These are phyloP conservation scores for Montifringilla adamsi DNA, from an alignment of 2,113 vertebrate species.

Conservation along the genomic window DNA sequence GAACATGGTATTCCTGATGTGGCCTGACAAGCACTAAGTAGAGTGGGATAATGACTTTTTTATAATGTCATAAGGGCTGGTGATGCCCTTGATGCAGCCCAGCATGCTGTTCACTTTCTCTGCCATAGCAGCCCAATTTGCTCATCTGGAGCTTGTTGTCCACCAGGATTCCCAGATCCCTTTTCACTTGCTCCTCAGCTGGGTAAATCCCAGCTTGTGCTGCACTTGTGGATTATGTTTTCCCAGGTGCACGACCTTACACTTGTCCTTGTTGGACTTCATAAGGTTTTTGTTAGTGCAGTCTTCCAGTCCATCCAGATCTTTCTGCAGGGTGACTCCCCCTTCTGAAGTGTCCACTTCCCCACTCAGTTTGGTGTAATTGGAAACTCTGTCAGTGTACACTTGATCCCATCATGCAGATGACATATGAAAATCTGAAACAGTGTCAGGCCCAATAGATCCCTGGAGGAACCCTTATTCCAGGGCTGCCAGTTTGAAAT, in stretches of 20 bases:
- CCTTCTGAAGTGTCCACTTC: background rate
- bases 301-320: background rate
- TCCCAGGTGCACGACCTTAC: background rate
- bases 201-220: background rate
- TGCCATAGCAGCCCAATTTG: background rate
- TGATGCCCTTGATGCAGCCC: background rate
- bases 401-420: background rate
- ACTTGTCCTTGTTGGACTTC: background rate
- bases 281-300: background rate
- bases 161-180: background rate
- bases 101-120: background rate
- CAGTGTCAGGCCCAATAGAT: rapidly evolving
- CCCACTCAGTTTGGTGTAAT: background rate
- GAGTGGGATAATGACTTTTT: background rate
- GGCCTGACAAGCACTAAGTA: background rate
- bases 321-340: background rate
- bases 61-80: too few species aligned
- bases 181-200: background rate
- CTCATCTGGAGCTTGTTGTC: background rate
- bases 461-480: background rate
- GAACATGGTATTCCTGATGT: background rate
- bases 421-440: background rate
- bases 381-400: background rate
- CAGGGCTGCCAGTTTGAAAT: background rate
- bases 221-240: background rate